phyloP scores from a whole-genome alignment of 2,113 vertebrate species.

The Ardeotis arabs region DNA sequence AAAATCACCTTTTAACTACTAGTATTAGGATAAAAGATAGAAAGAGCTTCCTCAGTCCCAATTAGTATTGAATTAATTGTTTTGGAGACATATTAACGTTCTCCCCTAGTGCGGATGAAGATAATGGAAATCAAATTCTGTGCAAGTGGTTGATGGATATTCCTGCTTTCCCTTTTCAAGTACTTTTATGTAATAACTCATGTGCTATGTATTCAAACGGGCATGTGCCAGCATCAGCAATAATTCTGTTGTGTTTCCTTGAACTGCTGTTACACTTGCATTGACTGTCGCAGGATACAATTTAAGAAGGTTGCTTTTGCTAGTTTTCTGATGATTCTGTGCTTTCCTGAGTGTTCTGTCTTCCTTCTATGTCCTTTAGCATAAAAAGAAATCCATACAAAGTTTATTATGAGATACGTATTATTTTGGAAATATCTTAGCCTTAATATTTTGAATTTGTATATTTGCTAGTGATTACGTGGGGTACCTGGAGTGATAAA shows the following conservation, averaged over 20 bases:
- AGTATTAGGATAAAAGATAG: conserved; percentile 29
- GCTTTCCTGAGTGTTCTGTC: neutral
- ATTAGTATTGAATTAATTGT: conserved; percentile 71
- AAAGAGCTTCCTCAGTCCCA: conserved; percentile 59
- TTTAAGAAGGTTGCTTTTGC: neutral
- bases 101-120: conserved; percentile 30
- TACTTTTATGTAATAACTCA: neutral
- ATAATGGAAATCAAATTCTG: conserved; percentile 26
- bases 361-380: neutral
- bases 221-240: neutral
- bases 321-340: neutral
- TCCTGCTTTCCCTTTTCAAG: neutral
- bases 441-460: neutral
- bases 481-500: neutral
- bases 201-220: neutral
- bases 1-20: conserved; percentile 70
- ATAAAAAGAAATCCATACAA: neutral
- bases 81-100: conserved; percentile 51
- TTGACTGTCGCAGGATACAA: neutral
- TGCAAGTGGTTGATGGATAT: conserved; percentile 21
- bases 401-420: neutral
- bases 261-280: neutral
- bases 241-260: neutral
- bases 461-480: neutral
- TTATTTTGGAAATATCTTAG: neutral